Conservation (phyloP, 1,140 invertebrate species). For the Lanistes nyassanus region DNA sequence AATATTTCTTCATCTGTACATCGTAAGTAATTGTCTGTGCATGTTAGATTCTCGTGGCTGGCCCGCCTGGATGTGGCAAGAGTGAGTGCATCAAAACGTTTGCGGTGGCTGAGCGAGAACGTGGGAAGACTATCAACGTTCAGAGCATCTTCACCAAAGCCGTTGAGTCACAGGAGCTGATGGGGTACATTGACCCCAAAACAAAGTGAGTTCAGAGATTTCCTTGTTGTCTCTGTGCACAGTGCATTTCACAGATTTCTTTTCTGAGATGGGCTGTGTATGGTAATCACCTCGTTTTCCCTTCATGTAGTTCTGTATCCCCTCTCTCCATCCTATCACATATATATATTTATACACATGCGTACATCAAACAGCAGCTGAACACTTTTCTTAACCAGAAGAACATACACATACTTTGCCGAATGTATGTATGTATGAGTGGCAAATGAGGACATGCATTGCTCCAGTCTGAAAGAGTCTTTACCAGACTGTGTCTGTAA, state of each 20-base stretch:
- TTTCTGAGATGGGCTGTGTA: too few species aligned
- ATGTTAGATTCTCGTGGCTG: constrained; percentile 62
- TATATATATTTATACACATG: background rate
- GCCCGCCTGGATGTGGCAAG: constrained; percentile 64
- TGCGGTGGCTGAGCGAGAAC: constrained; percentile 60
- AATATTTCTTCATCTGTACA: background rate
- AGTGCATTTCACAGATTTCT: too few species aligned
- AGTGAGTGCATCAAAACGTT: constrained; percentile 66
- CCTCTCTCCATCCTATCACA: background rate
- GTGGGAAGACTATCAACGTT: constrained; percentile 60
- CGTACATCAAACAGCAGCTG: too few species aligned
- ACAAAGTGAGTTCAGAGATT: constrained; percentile 52
- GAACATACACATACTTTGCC: background rate
- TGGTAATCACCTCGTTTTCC: too few species aligned
- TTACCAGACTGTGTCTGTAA: too few species aligned
- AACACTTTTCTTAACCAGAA: too few species aligned
- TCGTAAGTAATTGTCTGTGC: background rate
- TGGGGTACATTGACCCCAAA: constrained; percentile 58
- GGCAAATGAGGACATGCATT: too few species aligned
- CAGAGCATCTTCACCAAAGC: constrained; percentile 65
- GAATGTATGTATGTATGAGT: too few species aligned
- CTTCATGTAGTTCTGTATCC: too few species aligned
- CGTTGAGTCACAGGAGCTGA: constrained; percentile 59
- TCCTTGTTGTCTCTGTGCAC: too few species aligned
- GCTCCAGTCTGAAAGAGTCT: too few species aligned